A percentile compares a stretch with the other conserved stretches of the same genome.
Evolutionary conservation across 2,888 invertebrate genomes (phyloP).

Genomic region (Drosophila bunnanda): DNA sequence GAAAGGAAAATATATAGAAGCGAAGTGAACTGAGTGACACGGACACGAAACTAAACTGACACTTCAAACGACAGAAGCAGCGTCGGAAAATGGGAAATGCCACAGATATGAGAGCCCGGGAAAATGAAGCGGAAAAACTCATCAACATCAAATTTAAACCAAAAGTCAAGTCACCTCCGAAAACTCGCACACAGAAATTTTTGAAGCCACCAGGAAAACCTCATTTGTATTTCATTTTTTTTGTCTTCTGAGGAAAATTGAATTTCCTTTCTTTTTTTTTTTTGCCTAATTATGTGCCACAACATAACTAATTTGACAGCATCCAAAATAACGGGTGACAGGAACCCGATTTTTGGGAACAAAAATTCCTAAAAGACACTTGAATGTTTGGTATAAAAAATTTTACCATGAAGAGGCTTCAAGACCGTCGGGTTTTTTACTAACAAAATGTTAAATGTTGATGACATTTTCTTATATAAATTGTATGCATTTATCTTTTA

Average conservation of each 20-base stretch:
- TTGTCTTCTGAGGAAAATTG: slow-evolving; percentile 33
- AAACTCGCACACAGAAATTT: slow-evolving; percentile 41
- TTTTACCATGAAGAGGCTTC: not conserved
- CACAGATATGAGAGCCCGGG: slow-evolving; percentile 44
- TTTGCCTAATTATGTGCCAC: slow-evolving; percentile 55
- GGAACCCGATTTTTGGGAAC: not conserved
- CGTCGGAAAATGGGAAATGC: slow-evolving; percentile 42
- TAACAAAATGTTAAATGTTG: not conserved
- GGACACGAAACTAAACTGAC: slow-evolving; percentile 75
- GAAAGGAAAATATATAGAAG: slow-evolving; percentile 31
- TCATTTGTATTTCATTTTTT: slow-evolving; percentile 30
- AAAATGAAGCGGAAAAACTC: slow-evolving; percentile 56
- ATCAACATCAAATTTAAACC: slow-evolving; percentile 55
- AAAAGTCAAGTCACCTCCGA: slow-evolving; percentile 60
- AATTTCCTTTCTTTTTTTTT: slow-evolving; percentile 38
- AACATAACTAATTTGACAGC: slow-evolving; percentile 22
- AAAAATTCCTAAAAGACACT: not conserved
- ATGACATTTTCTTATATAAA: not conserved
- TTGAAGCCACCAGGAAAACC: slow-evolving; percentile 22
- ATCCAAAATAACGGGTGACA: slow-evolving; percentile 3
- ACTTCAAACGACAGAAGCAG: slow-evolving; percentile 71
- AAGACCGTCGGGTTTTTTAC: not conserved
- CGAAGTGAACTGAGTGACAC: slow-evolving; percentile 70
- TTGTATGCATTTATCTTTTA: not conserved
- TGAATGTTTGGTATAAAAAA: not conserved